Conservation (phyloP, 2,113 vertebrate genomes). For the Ceyx cyanopectus region DNA sequence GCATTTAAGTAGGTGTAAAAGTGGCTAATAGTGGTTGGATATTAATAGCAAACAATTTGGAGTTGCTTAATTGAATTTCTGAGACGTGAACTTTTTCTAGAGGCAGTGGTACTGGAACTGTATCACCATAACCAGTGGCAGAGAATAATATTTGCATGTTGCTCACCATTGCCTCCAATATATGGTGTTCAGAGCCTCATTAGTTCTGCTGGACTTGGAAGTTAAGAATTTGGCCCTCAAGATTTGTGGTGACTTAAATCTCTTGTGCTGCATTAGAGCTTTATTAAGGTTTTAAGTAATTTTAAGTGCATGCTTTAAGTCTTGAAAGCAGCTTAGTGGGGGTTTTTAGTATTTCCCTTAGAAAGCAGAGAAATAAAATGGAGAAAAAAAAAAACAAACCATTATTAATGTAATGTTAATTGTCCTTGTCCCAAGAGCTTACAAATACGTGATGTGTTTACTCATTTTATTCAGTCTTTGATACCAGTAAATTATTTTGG, state of each 20-base stretch:
- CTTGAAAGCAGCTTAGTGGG: conserved; percentile 1
- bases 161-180: not conserved
- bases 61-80: not conserved
- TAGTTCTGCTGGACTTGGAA: not conserved
- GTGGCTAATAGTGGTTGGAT: not conserved
- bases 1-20: not conserved
- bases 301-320: conserved; percentile 1
- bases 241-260: not conserved
- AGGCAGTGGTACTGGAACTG: not conserved
- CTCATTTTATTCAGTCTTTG: not conserved
- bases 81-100: not conserved
- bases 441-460: not conserved
- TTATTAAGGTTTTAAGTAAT: conserved; percentile 27
- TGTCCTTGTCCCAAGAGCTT: not conserved
- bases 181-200: not conserved
- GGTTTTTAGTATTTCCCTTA: not conserved
- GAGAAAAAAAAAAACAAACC: not conserved
- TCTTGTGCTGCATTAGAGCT: not conserved
- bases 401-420: not conserved
- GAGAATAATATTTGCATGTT: not conserved
- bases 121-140: not conserved
- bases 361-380: not conserved
- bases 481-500: not conserved
- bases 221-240: not conserved
- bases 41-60: not conserved